Evolutionary conservation across 2,888 invertebrate species (phyloP).

Genomic region (Leptarthrus brevirostris): DNA sequence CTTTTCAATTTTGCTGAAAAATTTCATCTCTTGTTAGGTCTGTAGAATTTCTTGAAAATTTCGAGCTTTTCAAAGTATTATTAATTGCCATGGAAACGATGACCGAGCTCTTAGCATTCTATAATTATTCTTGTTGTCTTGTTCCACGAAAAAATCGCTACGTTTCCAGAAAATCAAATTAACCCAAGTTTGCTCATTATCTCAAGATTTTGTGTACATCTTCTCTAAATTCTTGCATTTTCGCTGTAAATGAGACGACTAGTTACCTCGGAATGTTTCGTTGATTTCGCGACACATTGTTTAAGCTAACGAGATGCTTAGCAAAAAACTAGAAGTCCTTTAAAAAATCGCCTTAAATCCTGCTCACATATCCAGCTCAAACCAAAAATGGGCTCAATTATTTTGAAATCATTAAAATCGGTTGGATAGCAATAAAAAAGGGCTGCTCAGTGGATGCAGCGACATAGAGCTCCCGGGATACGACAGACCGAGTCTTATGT

Average conservation of each 20-base stretch:
- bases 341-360: conserved; percentile 46
- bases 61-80: no score
- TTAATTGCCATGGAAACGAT: no score
- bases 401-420: conserved; percentile 59
- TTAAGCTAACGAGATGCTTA: conserved; percentile 34
- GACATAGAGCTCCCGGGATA: conserved; percentile 9
- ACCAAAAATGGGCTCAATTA: conserved; percentile 59
- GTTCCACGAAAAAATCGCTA: no score
- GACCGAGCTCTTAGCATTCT: no score
- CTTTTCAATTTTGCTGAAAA: neutral
- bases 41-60: neutral
- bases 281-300: conserved; percentile 47
- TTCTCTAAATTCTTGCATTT: conserved; percentile 26
- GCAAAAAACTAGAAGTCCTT: conserved; percentile 45
- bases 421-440: conserved; percentile 51
- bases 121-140: no score
- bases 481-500: conserved; percentile 45
- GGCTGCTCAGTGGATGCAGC: conserved; percentile 41
- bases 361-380: conserved; percentile 53
- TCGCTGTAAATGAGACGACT: conserved; percentile 36
- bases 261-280: conserved; percentile 24
- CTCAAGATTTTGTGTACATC: conserved; percentile 27
- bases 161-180: neutral
- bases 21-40: neutral
- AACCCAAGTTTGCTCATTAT: conserved; percentile 29